A percentile compares a stretch with the other conserved stretches of the same genome.
phyloP scores from a whole-genome alignment of 2,888 invertebrate genomes.

The Hyalella azteca region DNA sequence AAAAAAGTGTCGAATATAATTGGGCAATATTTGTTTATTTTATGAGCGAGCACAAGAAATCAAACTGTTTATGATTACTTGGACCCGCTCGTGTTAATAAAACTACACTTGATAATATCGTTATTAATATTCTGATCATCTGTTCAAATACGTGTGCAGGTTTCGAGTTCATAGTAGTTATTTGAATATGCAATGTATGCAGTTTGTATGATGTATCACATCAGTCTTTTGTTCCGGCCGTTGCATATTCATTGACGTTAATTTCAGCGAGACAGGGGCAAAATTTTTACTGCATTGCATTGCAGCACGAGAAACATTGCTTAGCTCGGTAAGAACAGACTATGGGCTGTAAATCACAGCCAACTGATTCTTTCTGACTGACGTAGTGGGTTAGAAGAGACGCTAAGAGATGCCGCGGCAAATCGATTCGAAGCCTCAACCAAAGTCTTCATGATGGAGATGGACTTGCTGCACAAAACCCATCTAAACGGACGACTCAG shows the following conservation, averaged over 20 bases:
- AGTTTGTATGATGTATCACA: too few species aligned
- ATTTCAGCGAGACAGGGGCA: not conserved
- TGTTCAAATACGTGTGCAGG: too few species aligned
- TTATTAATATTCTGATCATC: too few species aligned
- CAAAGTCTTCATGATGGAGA: not conserved
- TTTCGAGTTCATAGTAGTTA: too few species aligned
- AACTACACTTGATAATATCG: too few species aligned
- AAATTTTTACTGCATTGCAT: not conserved
- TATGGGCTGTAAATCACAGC: slow-evolving; percentile 21
- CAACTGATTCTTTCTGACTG: slow-evolving; percentile 4
- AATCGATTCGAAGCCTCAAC: slow-evolving; percentile 23
- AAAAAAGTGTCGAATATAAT: too few species aligned
- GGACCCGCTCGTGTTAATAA: too few species aligned
- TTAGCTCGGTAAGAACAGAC: slow-evolving; percentile 1
- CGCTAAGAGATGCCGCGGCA: slow-evolving; percentile 10
- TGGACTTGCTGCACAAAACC: not conserved
- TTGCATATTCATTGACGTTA: not conserved
- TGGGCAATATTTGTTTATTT: too few species aligned
- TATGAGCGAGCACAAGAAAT: too few species aligned
- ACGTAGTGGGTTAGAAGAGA: slow-evolving; percentile 8
- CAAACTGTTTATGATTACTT: too few species aligned
- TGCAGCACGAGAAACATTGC: not conserved
- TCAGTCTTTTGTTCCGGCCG: not conserved
- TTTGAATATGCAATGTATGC: too few species aligned
- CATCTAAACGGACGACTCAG: not conserved